phyloP scores from a whole-genome alignment of 2,888 invertebrate species.

The Embidobia sp. region DNA sequence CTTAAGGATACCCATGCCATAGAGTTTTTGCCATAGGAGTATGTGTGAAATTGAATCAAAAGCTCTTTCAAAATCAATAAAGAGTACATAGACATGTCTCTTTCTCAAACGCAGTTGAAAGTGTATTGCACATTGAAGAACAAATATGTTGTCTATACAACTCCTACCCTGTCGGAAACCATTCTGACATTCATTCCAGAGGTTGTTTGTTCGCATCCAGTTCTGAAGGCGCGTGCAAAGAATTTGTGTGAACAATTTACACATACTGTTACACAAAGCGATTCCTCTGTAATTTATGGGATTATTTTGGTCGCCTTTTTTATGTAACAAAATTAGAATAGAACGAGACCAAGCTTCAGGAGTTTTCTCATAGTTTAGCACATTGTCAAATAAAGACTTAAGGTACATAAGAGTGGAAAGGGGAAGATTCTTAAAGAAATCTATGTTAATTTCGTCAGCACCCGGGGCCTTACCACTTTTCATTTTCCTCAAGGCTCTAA shows the following conservation, averaged over 20 bases:
- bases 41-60: background rate
- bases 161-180: background rate
- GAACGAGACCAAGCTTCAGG: background rate
- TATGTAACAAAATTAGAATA: background rate
- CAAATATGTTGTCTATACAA: constrained; percentile 2
- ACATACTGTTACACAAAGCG: background rate
- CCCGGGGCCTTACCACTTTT: constrained; percentile 6
- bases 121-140: background rate
- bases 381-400: background rate
- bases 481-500: constrained; percentile 1
- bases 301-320: background rate
- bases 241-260: constrained; percentile 1
- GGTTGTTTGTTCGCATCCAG: background rate
- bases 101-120: background rate
- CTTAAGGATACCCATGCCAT: background rate
- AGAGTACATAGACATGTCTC: background rate
- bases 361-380: background rate
- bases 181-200: background rate
- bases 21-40: background rate
- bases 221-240: background rate
- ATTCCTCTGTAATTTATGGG: constrained; percentile 5
- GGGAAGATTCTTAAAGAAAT: constrained; percentile 6
- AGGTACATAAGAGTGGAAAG: background rate
- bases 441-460: background rate
- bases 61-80: background rate